Percentiles rank a stretch among this genome's conserved stretches.
phyloP scores from a whole-genome alignment of 2,113 vertebrate species.

The Gorsachius goisagi region DNA sequence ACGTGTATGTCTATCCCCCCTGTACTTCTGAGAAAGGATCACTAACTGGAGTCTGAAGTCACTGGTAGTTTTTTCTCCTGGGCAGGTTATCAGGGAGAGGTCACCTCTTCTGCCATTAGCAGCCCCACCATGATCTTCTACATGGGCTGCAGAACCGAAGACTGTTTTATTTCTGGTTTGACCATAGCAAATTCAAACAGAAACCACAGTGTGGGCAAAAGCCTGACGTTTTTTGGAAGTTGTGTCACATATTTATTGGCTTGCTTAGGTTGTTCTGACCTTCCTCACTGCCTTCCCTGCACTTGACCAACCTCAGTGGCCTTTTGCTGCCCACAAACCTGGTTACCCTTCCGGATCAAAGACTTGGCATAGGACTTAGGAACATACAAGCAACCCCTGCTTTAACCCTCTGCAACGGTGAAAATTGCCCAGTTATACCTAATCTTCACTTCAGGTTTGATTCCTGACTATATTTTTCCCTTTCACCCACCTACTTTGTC shows the following conservation, averaged over 20 bases:
- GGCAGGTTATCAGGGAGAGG: not conserved
- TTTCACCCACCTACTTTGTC: not conserved
- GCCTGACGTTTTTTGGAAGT: not conserved
- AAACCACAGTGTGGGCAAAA: not conserved
- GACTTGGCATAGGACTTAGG: not conserved
- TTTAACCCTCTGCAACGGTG: not conserved
- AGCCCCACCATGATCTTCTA: not conserved
- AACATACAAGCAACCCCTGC: not conserved
- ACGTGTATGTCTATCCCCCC: not conserved
- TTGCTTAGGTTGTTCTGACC: not conserved
- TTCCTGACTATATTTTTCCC: not conserved
- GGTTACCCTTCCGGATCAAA: not conserved
- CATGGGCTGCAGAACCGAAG: not conserved
- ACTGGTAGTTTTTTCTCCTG: not conserved
- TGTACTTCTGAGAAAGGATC: not conserved
- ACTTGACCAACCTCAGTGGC: not conserved
- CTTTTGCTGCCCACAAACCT: not conserved
- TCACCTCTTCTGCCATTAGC: not conserved
- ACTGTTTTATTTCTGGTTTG: not conserved
- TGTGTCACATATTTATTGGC: not conserved
- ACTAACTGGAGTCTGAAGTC: not conserved
- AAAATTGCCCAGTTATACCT: not conserved
- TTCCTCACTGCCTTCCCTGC: not conserved
- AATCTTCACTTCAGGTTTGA: not conserved
- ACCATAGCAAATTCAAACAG: not conserved